Conservation (phyloP, 2,888 invertebrate genomes). For the Eulithis prunata region DNA sequence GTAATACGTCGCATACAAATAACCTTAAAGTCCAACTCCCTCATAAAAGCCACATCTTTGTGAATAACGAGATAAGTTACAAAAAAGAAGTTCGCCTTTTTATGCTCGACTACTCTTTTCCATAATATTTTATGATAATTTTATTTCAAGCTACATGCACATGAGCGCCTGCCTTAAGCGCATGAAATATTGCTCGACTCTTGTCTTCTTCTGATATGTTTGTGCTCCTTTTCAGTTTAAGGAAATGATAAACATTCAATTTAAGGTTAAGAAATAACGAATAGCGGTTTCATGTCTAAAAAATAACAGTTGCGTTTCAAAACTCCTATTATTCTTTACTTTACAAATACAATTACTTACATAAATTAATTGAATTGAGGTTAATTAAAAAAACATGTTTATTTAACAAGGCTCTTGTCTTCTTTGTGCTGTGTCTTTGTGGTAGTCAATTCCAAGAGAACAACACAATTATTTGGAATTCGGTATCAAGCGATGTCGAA, state of each 20-base stretch:
- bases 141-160: conserved; percentile 66
- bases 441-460: too few species aligned
- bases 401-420: too few species aligned
- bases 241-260: conserved; percentile 36
- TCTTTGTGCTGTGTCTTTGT: too few species aligned
- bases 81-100: conserved; percentile 70
- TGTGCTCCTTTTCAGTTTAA: conserved; percentile 11
- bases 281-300: too few species aligned
- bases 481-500: too few species aligned
- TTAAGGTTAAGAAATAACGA: conserved; percentile 3
- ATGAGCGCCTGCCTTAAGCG: conserved; percentile 47
- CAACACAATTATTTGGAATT: too few species aligned
- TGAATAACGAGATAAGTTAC: conserved; percentile 78
- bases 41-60: conserved; percentile 79
- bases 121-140: conserved; percentile 75
- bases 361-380: too few species aligned
- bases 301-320: too few species aligned
- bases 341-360: too few species aligned
- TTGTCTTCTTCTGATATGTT: conserved; percentile 39
- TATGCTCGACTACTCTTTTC: conserved; percentile 66
- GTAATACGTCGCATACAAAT: conserved; percentile 70
- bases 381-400: too few species aligned
- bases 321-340: too few species aligned
- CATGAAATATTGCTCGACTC: conserved; percentile 45
- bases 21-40: conserved; percentile 69